Evolutionary conservation across 1,140 invertebrate species (phyloP), one percentile per base, ranked within the genome.

Genomic region (Atta texana): DNA sequence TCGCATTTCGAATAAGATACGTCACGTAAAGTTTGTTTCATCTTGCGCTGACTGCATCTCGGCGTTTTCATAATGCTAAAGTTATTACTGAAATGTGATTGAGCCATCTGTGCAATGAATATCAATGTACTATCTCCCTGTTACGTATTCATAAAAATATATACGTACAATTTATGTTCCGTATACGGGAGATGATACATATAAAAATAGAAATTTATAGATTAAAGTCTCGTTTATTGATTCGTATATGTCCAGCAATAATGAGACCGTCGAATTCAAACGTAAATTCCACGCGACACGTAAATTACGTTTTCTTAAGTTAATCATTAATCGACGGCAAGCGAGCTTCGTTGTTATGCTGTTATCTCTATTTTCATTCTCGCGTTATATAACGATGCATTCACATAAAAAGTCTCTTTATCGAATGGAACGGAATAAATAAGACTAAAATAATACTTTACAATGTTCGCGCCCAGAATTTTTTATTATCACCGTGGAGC

Each of bases 381-480:
- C 59, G 39, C 68, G 31, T 69, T 74, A 34, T 16, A 61, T 57
- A 53, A 66, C 87, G 39, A 55, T 49, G 71, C 63, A 34, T n/a
- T 24, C 24, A 28, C 44, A 44, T 59, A 81, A 59, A 59, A 76
- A 85, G 63, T 76, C 63, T 85, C 69, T 85, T 55, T 44, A 68
- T 69, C 69, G 63, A 39, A 63, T 39, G n/a, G 59, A 28, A 85
- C 71, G 86, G 69, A 88, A 86, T 80, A 88, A 88, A 86, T 88
- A 88, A 75, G 57, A 74, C 57, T 86, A 81, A 87, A 81, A 31
- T 88, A 88, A 88, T 88, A 88, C 66, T 88, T 88, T 86, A 88
- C 87, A 88, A 86, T 86, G n/a, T 75, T 78, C 64, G 59, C 74
- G 66, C 18, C 49, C 5, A 49, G 34, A 66, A 78, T 68, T 78